Percentiles rank a stretch among this genome's conserved stretches.
Conservation (phyloP, 2,888 invertebrate genomes). For the Hoplodrina blanda region DNA sequence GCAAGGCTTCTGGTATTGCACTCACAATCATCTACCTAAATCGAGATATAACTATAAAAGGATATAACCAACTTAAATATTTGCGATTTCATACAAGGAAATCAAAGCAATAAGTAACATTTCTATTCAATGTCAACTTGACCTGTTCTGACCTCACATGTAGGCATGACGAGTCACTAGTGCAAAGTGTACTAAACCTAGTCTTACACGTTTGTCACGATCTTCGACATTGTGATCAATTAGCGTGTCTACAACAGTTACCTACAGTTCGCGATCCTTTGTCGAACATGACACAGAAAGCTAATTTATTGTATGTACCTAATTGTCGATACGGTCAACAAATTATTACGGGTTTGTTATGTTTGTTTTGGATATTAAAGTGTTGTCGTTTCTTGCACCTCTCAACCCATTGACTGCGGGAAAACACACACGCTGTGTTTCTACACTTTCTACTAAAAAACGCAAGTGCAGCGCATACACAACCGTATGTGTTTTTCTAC, state of each 20-base stretch:
- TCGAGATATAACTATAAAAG: background rate
- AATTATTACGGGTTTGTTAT: background rate
- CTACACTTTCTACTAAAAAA: too few species aligned
- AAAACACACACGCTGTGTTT: too few species aligned
- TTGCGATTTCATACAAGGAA: slow-evolving; percentile 5
- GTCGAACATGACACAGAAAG: slow-evolving; percentile 20
- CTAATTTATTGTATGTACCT: slow-evolving; percentile 21
- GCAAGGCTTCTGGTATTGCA: too few species aligned
- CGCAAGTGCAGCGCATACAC: too few species aligned
- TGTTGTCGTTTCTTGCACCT: background rate
- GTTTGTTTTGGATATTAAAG: slow-evolving; percentile 6
- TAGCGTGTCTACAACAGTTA: slow-evolving; percentile 50
- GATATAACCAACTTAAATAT: slow-evolving; percentile 9
- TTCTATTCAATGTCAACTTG: slow-evolving; percentile 18
- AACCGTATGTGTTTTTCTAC: too few species aligned
- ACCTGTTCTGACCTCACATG: slow-evolving; percentile 20
- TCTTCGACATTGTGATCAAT: slow-evolving; percentile 42
- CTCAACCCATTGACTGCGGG: background rate
- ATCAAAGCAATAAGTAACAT: background rate
- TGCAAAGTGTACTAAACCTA: slow-evolving; percentile 17
- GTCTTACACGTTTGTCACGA: slow-evolving; percentile 38
- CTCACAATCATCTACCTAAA: too few species aligned
- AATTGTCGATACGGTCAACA: slow-evolving; percentile 16
- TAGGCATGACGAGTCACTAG: background rate
- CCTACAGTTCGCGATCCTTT: slow-evolving; percentile 13